Base-by-base conservation (phyloP, 1,140 invertebrate genomes). In the Trichonephila clavipes region DNA sequence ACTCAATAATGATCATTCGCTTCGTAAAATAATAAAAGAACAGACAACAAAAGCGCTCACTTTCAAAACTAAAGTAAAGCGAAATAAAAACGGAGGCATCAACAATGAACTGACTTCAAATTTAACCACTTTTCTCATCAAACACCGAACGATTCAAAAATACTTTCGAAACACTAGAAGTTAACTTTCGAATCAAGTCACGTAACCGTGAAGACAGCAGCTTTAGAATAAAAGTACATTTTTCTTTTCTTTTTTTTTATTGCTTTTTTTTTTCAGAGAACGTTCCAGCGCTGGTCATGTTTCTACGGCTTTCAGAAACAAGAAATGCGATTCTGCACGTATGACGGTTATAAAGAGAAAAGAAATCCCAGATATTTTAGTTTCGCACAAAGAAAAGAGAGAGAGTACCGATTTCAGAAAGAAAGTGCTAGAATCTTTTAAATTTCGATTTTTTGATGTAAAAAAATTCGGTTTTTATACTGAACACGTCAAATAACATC, bases 31-130 rank as follows among this genome's bases (percentile, higher is more conserved):
- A 34, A 40, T 40, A 77, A 77, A 62, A 77, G 8, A 77, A 34
- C 16, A 77, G 5, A 77, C 4, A 77, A 40, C 72, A 77, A 77
- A 77, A 34, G 34, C 16, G 18, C 72, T 77, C 18, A 34, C 72
- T 77, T 77, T 77, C 72, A 77, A 40, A 77, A 77, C 14, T 40
- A n/a, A 83, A 24, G 40, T 8, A 59, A 51, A 59, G 51, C 2
- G n/a, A 58, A 24, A 83, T 21, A 83, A 4, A 83, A 83, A 83
- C 19, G 58, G 51, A 83, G 3, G 3, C 44, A 34, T 34, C 6
- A 16, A 59, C 82, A 83, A 83, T 59, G 82, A 59, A n/a, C n/a
- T n/a, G 82, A n/a, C 82, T 83, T 83, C 82, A 83, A 83, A 83
- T 59, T 83, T 83, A 59, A 83, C 51, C 82, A 59, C 82, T 83